phyloP scores from a whole-genome alignment of 2,797 vertebrate species.

The Argentina silus region DNA sequence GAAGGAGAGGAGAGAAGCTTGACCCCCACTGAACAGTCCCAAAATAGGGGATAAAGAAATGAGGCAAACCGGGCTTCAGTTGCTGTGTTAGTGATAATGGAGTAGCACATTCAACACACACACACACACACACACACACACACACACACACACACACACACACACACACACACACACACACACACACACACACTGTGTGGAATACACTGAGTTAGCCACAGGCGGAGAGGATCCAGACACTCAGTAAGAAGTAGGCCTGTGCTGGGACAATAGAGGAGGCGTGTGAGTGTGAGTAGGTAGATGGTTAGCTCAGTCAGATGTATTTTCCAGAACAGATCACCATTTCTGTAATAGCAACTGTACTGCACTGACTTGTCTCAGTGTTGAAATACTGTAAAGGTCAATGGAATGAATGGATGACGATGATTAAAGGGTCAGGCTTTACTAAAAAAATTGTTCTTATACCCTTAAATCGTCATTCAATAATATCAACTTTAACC shows the following conservation, averaged over 20 bases:
- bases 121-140: not conserved
- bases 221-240: not conserved
- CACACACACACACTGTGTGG: not conserved
- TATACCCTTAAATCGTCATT: too few species aligned
- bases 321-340: not conserved
- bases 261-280: not conserved
- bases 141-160: not conserved
- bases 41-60: not conserved
- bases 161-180: not conserved
- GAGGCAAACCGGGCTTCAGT: not conserved
- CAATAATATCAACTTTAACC: too few species aligned
- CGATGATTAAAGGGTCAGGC: too few species aligned
- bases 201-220: not conserved
- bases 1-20: constrained; percentile 39
- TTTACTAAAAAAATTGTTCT: too few species aligned
- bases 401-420: too few species aligned
- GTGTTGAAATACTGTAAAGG: not conserved
- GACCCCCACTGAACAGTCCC: not conserved
- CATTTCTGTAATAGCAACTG: not conserved
- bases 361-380: not conserved
- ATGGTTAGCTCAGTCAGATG: not conserved
- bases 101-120: not conserved
- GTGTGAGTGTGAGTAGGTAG: not conserved
- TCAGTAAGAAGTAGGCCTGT: not conserved
- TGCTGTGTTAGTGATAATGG: not conserved